A percentile compares a stretch with the other conserved stretches of the same genome.
Conservation (phyloP, 2,113 vertebrate genomes). For the Pomatostomus ruficeps region DNA sequence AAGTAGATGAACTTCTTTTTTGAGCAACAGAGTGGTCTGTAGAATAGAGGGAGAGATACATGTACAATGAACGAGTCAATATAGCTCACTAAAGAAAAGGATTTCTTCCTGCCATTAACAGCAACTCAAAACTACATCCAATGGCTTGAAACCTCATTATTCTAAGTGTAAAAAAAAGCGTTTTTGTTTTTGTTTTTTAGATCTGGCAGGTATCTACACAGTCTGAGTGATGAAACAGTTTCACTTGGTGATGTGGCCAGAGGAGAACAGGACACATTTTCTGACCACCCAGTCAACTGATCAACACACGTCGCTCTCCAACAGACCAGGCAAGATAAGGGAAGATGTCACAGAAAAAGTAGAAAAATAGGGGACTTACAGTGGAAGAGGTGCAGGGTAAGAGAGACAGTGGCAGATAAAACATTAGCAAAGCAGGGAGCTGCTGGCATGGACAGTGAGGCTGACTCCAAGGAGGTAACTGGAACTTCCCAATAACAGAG, state of each 20-base stretch:
- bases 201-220: not conserved
- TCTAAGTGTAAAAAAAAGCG: not conserved
- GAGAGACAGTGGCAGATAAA: not conserved
- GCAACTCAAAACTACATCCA: not conserved
- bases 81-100: not conserved
- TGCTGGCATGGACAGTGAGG: not conserved
- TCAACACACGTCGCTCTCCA: not conserved
- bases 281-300: not conserved
- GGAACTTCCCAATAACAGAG: not conserved
- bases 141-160: not conserved
- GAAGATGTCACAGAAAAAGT: not conserved
- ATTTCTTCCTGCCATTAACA: not conserved
- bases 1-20: not conserved
- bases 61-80: not conserved
- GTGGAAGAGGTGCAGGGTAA: not conserved
- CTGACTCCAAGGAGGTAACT: not conserved
- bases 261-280: not conserved
- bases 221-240: not conserved
- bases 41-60: not conserved
- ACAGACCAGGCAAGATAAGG: not conserved
- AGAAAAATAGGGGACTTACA: not conserved
- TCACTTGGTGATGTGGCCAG: not conserved
- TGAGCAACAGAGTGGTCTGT: not conserved
- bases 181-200: too few species aligned
- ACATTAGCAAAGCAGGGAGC: not conserved